Percentiles rank a stretch among this genome's conserved stretches.
Evolutionary conservation across 2,113 vertebrate genomes (phyloP).

Genomic region (Corythoichthys haematopterus): DNA sequence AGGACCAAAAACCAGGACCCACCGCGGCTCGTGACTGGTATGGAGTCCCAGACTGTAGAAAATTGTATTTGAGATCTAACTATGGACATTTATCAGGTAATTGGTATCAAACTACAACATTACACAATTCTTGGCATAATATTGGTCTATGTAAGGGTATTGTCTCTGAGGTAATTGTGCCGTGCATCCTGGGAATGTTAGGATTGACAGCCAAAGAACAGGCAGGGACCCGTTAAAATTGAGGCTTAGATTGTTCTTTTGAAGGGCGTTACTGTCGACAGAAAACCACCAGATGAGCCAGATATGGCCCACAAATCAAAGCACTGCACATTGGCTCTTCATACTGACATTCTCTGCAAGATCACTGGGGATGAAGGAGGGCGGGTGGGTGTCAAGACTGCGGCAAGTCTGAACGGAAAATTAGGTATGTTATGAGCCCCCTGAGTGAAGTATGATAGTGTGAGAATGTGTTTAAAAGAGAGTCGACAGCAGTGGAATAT

Average conservation of each 20-base stretch:
- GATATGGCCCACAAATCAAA: slow-evolving; percentile 38
- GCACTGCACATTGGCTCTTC: slow-evolving; percentile 14
- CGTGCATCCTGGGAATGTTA: slow-evolving; percentile 5
- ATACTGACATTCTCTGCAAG: slow-evolving; percentile 13
- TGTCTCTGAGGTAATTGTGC: slow-evolving; percentile 12
- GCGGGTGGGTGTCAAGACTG: background rate
- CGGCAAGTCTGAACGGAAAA: slow-evolving; percentile 20
- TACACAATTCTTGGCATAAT: slow-evolving; percentile 16
- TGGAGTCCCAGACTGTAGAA: background rate
- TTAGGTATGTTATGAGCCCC: slow-evolving; percentile 24
- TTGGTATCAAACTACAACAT: slow-evolving; percentile 8
- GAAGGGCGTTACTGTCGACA: slow-evolving; percentile 11
- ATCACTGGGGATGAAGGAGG: background rate
- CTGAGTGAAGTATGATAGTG: background rate
- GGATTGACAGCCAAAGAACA: slow-evolving; percentile 29
- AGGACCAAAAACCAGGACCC: too few species aligned
- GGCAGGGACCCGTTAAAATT: slow-evolving; percentile 12
- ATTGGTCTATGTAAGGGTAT: slow-evolving; percentile 11
- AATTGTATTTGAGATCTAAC: slow-evolving; percentile 24
- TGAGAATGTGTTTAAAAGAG: background rate
- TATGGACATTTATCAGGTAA: slow-evolving; percentile 20
- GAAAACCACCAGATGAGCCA: slow-evolving; percentile 19
- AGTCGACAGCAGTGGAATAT: background rate
- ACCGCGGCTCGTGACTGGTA: too few species aligned
- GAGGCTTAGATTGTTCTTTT: slow-evolving; percentile 31